Percentiles rank a stretch among this genome's conserved stretches.
Conservation (phyloP, 2,888 invertebrate genomes). For the Herminia tarsipennalis region DNA sequence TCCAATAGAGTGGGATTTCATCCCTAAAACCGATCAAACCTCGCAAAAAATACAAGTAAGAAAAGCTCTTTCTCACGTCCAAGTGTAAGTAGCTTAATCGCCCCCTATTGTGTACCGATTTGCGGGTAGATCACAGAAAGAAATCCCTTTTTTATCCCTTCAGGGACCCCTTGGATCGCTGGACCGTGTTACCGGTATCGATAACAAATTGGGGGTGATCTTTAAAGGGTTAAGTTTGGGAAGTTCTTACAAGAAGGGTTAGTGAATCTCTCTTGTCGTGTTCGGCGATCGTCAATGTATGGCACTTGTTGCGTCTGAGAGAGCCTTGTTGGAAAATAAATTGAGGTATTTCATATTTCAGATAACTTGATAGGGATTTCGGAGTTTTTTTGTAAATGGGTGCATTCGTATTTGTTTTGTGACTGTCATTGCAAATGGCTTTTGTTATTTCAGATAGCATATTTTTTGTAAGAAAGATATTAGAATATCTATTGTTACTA, state of each 20-base stretch:
- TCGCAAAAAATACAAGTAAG: constrained; percentile 37
- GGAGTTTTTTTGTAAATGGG: too few species aligned
- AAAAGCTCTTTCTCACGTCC: constrained; percentile 64
- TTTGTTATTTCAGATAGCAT: too few species aligned
- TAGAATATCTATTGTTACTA: too few species aligned
- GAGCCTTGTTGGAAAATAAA: neutral
- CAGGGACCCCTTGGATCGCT: constrained; percentile 58
- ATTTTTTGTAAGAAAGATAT: too few species aligned
- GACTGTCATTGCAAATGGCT: too few species aligned
- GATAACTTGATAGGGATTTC: too few species aligned
- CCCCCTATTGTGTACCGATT: constrained; percentile 70
- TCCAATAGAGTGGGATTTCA: constrained; percentile 20
- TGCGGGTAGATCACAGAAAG: constrained; percentile 77
- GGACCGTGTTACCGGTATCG: constrained; percentile 78
- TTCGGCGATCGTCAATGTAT: constrained; percentile 23
- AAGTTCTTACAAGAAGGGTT: constrained; percentile 62
- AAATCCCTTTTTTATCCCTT: constrained; percentile 78
- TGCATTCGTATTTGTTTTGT: too few species aligned
- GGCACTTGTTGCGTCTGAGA: constrained; percentile 22
- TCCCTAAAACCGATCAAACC: constrained; percentile 45
- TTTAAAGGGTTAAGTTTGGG: constrained; percentile 69
- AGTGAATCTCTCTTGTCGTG: constrained; percentile 55
- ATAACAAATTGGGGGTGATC: constrained; percentile 78
- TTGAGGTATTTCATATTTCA: too few species aligned
- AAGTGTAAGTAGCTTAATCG: constrained; percentile 68